Evolutionary conservation across 2,113 vertebrate genomes (phyloP).

Genomic region (Gila orcuttii): DNA sequence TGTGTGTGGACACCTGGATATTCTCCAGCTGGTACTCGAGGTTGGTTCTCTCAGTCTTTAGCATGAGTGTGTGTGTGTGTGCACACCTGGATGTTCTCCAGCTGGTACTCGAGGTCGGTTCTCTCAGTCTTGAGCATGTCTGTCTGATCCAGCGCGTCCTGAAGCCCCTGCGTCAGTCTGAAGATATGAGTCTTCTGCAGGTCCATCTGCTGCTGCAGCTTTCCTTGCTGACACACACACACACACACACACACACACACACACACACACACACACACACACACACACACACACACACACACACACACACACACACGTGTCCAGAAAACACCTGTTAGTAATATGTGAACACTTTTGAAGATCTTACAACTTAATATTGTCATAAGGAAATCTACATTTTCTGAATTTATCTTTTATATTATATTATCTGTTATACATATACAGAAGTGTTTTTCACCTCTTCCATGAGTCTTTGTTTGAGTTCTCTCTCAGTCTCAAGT

Average conservation of each 20-base stretch:
- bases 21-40: constrained; percentile 98
- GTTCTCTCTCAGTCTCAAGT: constrained; percentile 94
- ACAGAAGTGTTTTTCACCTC: constrained; percentile 79
- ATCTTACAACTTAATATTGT: too few relatives aligned
- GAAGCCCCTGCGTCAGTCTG: constrained; percentile 94
- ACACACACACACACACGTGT: too few relatives aligned
- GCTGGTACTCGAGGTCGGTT: constrained; percentile 95
- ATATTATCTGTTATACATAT: background rate
- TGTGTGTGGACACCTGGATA: constrained; percentile 84
- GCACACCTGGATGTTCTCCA: constrained; percentile 96
- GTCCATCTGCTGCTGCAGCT: constrained; percentile 99
- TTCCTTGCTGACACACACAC: constrained; percentile 84
- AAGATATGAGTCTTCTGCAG: constrained; percentile 98
- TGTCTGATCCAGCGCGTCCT: constrained; percentile 94
- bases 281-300: too few relatives aligned
- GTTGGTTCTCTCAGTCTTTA: constrained; percentile 96
- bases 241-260: constrained; percentile 40
- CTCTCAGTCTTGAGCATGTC: constrained; percentile 97
- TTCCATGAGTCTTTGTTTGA: constrained; percentile 96
- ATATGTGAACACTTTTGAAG: too few relatives aligned
- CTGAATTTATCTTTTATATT: background rate
- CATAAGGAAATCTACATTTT: too few relatives aligned
- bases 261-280: background rate
- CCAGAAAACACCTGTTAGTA: too few relatives aligned
- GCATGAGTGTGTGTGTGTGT: constrained; percentile 67